phyloP scores from a whole-genome alignment of 2,113 vertebrate species.

The Indicator indicator region DNA sequence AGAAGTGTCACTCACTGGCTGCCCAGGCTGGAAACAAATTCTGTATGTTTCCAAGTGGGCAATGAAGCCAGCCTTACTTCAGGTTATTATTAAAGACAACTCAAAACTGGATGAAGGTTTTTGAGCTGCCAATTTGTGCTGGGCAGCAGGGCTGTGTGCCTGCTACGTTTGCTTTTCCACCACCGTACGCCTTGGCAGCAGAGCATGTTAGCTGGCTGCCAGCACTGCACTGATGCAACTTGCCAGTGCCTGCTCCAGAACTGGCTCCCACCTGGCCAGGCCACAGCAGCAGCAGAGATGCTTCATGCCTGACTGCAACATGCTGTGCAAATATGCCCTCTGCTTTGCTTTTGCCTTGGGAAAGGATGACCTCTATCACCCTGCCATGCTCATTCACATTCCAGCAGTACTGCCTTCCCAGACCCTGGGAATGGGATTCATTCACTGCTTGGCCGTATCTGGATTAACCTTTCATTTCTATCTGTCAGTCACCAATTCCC shows the following conservation, averaged over 20 bases:
- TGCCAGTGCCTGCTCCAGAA: neutral
- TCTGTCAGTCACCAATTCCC: neutral
- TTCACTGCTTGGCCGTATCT: neutral
- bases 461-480: conserved; percentile 11
- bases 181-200: neutral
- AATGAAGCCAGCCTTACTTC: neutral
- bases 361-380: neutral
- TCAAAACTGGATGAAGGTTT: neutral
- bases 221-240: rapidly evolving
- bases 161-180: neutral
- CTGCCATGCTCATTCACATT: neutral
- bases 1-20: neutral
- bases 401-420: neutral
- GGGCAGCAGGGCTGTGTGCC: neutral
- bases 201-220: rapidly evolving
- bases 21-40: neutral
- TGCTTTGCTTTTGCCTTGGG: neutral
- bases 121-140: neutral
- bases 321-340: neutral
- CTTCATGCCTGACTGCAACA: neutral
- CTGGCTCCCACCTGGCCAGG: neutral
- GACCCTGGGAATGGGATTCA: neutral
- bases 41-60: neutral
- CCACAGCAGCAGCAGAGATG: neutral
- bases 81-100: neutral